A percentile compares a stretch with the other conserved stretches of the same genome.
Conservation (phyloP, 2,113 vertebrate species). For the Macquaria australasica region DNA sequence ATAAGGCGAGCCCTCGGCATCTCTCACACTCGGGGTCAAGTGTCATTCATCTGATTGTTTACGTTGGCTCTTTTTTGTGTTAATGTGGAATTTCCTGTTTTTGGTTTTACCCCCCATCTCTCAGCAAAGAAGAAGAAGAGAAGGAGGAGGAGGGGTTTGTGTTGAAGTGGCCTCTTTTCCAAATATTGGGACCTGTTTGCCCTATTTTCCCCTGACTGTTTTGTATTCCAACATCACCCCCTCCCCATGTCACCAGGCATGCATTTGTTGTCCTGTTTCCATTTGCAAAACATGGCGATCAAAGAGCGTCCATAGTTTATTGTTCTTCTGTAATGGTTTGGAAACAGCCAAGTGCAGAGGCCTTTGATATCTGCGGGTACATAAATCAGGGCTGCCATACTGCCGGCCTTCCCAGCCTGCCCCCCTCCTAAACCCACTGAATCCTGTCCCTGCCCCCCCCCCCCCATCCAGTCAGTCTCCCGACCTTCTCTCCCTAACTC, state of each 20-base stretch:
- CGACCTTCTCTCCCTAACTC: conserved; percentile 24
- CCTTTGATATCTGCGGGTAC: conserved; percentile 79
- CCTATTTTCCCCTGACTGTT: conserved; percentile 32
- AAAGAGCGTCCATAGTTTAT: conserved; percentile 79
- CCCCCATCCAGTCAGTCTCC: conserved; percentile 35
- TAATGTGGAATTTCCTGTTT: conserved; percentile 86
- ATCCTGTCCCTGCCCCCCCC: conserved; percentile 46
- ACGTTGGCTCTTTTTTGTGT: conserved; percentile 79
- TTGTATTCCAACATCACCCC: conserved; percentile 26
- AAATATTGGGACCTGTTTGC: conserved; percentile 68
- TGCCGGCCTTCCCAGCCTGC: conserved; percentile 57
- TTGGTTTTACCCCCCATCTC: conserved; percentile 65
- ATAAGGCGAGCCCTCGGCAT: conserved; percentile 62
- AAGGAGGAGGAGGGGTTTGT: conserved; percentile 19
- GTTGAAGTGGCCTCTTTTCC: conserved; percentile 62
- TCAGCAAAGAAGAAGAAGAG: conserved; percentile 24
- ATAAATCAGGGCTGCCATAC: conserved; percentile 78
- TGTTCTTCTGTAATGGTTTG: conserved; percentile 84
- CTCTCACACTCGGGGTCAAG: conserved; percentile 73
- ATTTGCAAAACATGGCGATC: conserved; percentile 72
- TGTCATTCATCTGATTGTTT: conserved; percentile 81
- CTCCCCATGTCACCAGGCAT: conserved; percentile 61
- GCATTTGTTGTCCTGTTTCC: conserved; percentile 75
- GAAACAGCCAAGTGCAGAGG: conserved; percentile 80
- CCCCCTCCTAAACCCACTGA: conserved; percentile 55